phyloP scores from a whole-genome alignment of 2,888 invertebrate genomes.

The Bellardia pandia region DNA sequence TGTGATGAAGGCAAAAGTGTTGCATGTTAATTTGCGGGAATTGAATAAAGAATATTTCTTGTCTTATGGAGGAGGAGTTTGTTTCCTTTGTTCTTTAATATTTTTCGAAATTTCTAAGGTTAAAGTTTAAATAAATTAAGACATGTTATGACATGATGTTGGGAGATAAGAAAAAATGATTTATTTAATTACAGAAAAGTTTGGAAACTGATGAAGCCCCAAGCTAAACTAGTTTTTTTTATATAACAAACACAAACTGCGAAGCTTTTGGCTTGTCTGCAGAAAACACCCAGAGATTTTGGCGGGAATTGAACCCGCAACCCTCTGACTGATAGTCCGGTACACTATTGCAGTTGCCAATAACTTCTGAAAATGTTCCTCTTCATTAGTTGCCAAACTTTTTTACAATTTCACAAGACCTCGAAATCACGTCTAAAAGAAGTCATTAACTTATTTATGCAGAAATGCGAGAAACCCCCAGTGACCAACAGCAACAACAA shows the following conservation, averaged over 20 bases:
- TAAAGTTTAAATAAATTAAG: conserved; percentile 1
- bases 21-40: conserved; percentile 26
- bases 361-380: no score
- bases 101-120: neutral
- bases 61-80: neutral
- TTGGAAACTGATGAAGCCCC: no score
- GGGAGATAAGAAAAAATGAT: no score
- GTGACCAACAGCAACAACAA: neutral
- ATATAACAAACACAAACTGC: no score
- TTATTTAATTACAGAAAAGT: no score
- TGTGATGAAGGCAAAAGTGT: neutral
- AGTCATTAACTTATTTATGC: conserved; percentile 39
- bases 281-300: no score
- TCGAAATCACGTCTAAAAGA: neutral
- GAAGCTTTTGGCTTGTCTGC: no score
- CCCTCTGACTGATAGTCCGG: no score
- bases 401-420: neutral
- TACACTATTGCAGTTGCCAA: no score
- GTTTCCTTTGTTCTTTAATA: conserved; percentile 10
- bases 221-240: no score
- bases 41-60: neutral
- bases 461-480: neutral
- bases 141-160: neutral
- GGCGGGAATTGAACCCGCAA: no score
- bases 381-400: no score